phyloP scores from a whole-genome alignment of 2,888 invertebrate genomes.

The Doris montereyensis region DNA sequence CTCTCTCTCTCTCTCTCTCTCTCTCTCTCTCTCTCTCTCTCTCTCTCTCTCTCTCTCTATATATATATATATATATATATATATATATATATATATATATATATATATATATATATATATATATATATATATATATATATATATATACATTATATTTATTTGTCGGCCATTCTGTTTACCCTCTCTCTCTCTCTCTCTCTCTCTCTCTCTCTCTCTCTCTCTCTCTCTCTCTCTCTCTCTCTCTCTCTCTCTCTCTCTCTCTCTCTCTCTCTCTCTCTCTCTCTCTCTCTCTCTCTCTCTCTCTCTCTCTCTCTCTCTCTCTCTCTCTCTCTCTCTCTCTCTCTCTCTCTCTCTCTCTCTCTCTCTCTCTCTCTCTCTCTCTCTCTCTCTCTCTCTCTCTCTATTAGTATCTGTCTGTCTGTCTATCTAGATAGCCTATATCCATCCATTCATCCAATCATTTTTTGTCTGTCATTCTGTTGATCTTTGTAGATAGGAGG shows the following conservation, averaged over 20 bases:
- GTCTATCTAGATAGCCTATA: too few relatives aligned
- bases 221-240: slow-evolving; percentile 22
- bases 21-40: neutral
- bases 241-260: slow-evolving; percentile 13
- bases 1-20: neutral
- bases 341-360: neutral
- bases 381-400: slow-evolving; percentile 9
- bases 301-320: neutral
- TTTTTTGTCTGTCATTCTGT: too few relatives aligned
- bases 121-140: too few relatives aligned
- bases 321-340: neutral
- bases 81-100: neutral
- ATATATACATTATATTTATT: too few relatives aligned
- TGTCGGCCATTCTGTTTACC: neutral
- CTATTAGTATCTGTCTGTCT: neutral
- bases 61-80: too few relatives aligned
- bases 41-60: too few relatives aligned
- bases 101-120: too few relatives aligned
- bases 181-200: neutral
- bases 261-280: neutral
- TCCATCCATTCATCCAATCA: too few relatives aligned
- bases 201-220: slow-evolving; percentile 8
- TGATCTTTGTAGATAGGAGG: too few relatives aligned
- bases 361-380: neutral
- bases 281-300: neutral